Evolutionary conservation across 2,797 vertebrate genomes (phyloP).

Genomic region (Distichodus sexfasciatus): DNA sequence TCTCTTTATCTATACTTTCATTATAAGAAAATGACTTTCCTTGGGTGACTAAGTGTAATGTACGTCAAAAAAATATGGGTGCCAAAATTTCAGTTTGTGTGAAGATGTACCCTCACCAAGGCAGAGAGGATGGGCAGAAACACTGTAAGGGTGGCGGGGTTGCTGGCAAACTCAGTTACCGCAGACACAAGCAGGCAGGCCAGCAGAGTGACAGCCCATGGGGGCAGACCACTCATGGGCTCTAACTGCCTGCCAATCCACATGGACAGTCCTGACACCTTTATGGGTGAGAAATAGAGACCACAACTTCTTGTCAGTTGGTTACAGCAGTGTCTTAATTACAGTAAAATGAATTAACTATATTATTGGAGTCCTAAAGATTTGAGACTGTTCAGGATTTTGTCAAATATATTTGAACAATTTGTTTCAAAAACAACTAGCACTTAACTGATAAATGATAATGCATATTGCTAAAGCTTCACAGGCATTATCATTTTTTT

Average conservation of each 20-base stretch:
- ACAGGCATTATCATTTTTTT: background rate
- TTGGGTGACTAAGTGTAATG: too few relatives aligned
- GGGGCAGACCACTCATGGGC: conserved; percentile 90
- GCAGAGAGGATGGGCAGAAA: conserved; percentile 96
- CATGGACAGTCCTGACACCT: conserved; percentile 93
- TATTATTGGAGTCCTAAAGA: too few relatives aligned
- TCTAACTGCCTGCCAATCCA: conserved; percentile 97
- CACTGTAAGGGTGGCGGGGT: conserved; percentile 96
- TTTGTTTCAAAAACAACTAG: too few relatives aligned
- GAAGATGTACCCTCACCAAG: conserved; percentile 76
- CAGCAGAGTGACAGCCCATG: conserved; percentile 91
- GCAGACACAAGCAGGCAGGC: conserved; percentile 92
- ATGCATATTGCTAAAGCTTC: background rate
- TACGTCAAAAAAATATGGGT: too few relatives aligned
- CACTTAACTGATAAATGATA: too few relatives aligned
- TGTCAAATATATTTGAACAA: too few relatives aligned
- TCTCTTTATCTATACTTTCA: too few relatives aligned
- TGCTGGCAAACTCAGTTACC: conserved; percentile 96
- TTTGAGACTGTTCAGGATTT: too few relatives aligned
- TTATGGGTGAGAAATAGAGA: conserved; percentile 18
- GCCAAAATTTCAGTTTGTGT: background rate
- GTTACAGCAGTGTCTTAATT: too few relatives aligned
- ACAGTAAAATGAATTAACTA: too few relatives aligned
- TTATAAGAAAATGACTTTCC: too few relatives aligned
- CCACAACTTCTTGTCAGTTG: too few relatives aligned